Evolutionary conservation across 2,888 invertebrate genomes (phyloP), one percentile per base, ranked within the genome.

Genomic region (Rhagonycha fulva): DNA sequence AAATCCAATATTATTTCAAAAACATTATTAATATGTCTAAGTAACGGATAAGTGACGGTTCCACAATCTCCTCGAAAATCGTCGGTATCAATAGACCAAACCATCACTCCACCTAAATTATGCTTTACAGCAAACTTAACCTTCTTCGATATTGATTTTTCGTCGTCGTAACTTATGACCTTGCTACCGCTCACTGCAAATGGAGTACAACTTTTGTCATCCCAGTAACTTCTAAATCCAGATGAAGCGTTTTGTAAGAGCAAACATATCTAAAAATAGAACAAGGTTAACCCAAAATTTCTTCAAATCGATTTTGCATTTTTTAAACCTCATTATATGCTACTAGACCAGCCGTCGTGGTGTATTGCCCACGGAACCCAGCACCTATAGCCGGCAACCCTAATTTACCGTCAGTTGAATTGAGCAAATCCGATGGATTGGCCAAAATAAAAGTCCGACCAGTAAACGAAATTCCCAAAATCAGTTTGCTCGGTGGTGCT

Each of bases 71-170:
- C 95, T 23, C 89, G 89, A 86, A 96, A 96, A 87, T 96, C 96
- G 80, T 97, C 96, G 0, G 95, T 96, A 85, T 96, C 96, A 60
- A 96, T 91, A 60, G 95, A 95, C 96, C 96, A 96, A 5, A 96
- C 92, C 96, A 96, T 96, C 0, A 94, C 91, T 1, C 96, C 96
- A 0, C 92, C 95, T 0, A 97, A 87, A 4, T 90, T 89, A 81
- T 91, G 90, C 77, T 90, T 89, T 84, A 93, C 89, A 0, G 93
- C 93, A 84, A 91, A 91, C 74, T 82, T 89, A 79, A 96, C 93
- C 91, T 96, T 96, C 62, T 91, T 90, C 23, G 90, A 90, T 67
- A 97, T 91, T 12, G 96, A 95, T 23, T 91, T 89, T 0, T 92
- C 90, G 83, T 95, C 92, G 82, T 97, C 97, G 82, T 94, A 97